A percentile compares a stretch with the other conserved stretches of the same genome.
Evolutionary conservation across 2,888 invertebrate genomes (phyloP).

Genomic region (Clivina fossor): DNA sequence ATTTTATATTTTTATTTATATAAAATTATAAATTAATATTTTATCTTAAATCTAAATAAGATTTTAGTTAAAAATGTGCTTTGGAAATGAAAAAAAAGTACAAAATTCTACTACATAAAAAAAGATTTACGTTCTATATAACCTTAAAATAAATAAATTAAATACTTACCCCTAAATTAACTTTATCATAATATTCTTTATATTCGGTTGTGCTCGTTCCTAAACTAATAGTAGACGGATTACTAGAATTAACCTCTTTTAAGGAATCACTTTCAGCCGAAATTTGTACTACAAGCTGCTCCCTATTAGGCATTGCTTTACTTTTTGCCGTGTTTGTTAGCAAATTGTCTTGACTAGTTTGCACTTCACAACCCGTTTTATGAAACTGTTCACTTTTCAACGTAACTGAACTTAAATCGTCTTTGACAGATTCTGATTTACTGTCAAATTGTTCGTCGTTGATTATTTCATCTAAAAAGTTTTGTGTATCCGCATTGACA

Average conservation of each 20-base stretch:
- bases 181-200: conserved; percentile 66
- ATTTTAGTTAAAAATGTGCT: background rate
- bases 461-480: conserved; percentile 50
- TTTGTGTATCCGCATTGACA: conserved; percentile 43
- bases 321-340: conserved; percentile 42
- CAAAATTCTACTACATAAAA: too few relatives aligned
- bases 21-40: conserved; percentile 5
- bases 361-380: conserved; percentile 20
- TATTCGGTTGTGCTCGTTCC: conserved; percentile 70
- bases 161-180: conserved; percentile 24
- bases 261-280: conserved; percentile 56
- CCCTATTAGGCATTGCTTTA: conserved; percentile 54
- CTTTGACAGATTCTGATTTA: conserved; percentile 40
- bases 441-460: conserved; percentile 44
- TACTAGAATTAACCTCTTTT: conserved; percentile 53
- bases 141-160: background rate
- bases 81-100: too few relatives aligned
- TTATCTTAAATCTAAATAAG: too few relatives aligned
- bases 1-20: conserved; percentile 17
- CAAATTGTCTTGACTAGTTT: conserved; percentile 36
- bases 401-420: conserved; percentile 50
- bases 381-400: conserved; percentile 47
- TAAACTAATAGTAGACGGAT: conserved; percentile 57
- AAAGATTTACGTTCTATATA: background rate
- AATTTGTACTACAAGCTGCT: conserved; percentile 54